Percentiles rank a stretch among this genome's conserved stretches.
Conservation (phyloP, 2,888 invertebrate genomes). For the Scaptomyza parva region DNA sequence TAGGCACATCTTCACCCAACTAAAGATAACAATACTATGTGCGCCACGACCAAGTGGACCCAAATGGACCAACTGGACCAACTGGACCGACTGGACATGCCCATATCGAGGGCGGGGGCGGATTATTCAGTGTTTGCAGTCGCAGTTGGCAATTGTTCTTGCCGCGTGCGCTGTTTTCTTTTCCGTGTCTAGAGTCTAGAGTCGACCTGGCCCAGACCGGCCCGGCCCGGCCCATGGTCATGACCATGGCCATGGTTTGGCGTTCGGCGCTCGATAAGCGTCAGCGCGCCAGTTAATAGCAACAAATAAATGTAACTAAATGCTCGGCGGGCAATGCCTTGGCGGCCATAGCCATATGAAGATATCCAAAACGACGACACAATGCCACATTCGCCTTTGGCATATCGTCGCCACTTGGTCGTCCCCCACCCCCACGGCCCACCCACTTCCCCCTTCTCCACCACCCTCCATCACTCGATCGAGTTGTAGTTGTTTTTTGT, state of each 20-base stretch:
- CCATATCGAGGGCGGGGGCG: slow-evolving; percentile 48
- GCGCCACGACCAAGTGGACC: slow-evolving; percentile 63
- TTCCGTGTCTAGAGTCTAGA: slow-evolving; percentile 68
- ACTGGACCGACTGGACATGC: slow-evolving; percentile 31
- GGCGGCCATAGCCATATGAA: slow-evolving; percentile 77
- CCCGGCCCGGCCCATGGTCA: slow-evolving; percentile 8
- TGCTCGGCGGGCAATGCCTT: slow-evolving; percentile 66
- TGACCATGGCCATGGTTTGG: slow-evolving; percentile 8
- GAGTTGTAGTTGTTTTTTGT: slow-evolving; percentile 33
- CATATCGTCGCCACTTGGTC: slow-evolving; percentile 78
- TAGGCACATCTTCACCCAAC: slow-evolving; percentile 45
- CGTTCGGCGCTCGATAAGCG: slow-evolving; percentile 78
- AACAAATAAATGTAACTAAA: slow-evolving; percentile 85
- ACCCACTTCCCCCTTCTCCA: background rate
- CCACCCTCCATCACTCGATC: background rate
- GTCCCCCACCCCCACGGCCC: slow-evolving; percentile 6
- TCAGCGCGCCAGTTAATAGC: slow-evolving; percentile 84
- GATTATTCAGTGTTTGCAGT: slow-evolving; percentile 8
- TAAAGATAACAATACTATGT: slow-evolving; percentile 72
- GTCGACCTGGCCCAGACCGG: background rate
- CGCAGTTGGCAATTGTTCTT: slow-evolving; percentile 59
- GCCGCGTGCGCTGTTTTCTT: slow-evolving; percentile 73
- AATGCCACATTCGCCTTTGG: slow-evolving; percentile 83
- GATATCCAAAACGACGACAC: slow-evolving; percentile 84
- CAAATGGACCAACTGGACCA: slow-evolving; percentile 5